phyloP scores from a whole-genome alignment of 2,797 vertebrate genomes.

The Eulemur mongoz region DNA sequence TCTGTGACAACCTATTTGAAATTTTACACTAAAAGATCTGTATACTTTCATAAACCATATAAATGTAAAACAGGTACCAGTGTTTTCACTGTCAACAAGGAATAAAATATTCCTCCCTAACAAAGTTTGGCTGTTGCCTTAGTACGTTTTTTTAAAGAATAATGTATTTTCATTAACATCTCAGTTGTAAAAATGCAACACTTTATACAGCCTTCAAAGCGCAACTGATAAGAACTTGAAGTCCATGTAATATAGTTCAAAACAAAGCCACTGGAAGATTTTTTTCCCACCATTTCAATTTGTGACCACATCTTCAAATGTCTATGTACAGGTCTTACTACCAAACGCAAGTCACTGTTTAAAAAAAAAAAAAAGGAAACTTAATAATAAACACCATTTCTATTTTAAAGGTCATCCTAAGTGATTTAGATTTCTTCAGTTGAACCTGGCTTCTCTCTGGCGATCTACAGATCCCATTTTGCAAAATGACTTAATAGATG shows the following conservation, averaged over 20 bases:
- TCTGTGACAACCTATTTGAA: conserved; percentile 72
- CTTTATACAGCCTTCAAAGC: not conserved
- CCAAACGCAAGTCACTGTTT: conserved; percentile 19
- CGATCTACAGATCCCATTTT: conserved; percentile 21
- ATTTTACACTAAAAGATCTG: conserved; percentile 34
- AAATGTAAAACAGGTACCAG: conserved; percentile 53
- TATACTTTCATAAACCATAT: conserved; percentile 39
- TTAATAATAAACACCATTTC: conserved; percentile 31
- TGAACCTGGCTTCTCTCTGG: conserved; percentile 23
- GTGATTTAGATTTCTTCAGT: conserved; percentile 32
- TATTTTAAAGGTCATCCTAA: conserved; percentile 35
- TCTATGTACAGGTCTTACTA: conserved; percentile 25
- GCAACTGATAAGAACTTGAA: not conserved
- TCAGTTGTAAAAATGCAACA: not conserved
- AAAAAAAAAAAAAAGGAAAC: not conserved
- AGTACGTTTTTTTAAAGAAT: not conserved
- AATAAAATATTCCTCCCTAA: conserved; percentile 9
- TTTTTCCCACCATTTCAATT: not conserved
- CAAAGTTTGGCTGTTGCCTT: not conserved
- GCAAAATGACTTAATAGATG: conserved; percentile 51
- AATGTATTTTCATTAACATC: conserved; percentile 31
- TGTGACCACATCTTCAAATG: not conserved
- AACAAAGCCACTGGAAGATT: not conserved
- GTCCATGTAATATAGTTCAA: not conserved
- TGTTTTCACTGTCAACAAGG: not conserved